These are phyloP conservation scores for Regulus satrapa DNA, from an alignment of 2,113 vertebrate genomes.

Conservation along the genomic window DNA sequence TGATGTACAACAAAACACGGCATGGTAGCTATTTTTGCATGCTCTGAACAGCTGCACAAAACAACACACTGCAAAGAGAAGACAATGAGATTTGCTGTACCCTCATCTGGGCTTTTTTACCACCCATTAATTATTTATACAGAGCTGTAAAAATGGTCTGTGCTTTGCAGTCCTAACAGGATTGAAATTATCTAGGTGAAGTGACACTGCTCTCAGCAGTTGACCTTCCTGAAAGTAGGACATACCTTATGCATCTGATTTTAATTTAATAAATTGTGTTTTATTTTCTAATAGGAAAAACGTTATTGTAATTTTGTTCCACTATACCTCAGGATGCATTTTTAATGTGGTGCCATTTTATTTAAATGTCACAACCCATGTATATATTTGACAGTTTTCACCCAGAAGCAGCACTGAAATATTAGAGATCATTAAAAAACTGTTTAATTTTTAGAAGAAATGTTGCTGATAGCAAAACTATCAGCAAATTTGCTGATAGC, in stretches of 20 bases:
- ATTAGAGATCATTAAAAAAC: not conserved
- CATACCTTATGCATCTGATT: not conserved
- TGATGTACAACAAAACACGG: not conserved
- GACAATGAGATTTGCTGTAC: not conserved
- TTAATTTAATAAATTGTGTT: not conserved
- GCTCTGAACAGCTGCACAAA: constrained; percentile 1
- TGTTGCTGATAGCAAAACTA: not conserved
- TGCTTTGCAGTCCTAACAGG: not conserved
- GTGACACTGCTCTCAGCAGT: not conserved
- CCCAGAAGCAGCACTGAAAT: not conserved
- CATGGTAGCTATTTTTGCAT: not conserved
- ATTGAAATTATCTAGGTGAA: not conserved
- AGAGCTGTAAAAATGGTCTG: not conserved
- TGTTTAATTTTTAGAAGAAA: not conserved
- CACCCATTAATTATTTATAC: constrained; percentile 1
- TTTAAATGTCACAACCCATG: not conserved
- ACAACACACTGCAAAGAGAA: not conserved
- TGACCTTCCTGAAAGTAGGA: not conserved
- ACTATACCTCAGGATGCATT: not conserved
- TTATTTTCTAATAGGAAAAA: not conserved
- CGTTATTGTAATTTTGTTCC: not conserved
- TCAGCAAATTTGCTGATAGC: not conserved
- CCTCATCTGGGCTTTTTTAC: not conserved
- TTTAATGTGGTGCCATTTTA: not conserved
- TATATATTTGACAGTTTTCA: not conserved